Conservation (phyloP, 2,797 vertebrate species). For the Podarcis siculus region DNA sequence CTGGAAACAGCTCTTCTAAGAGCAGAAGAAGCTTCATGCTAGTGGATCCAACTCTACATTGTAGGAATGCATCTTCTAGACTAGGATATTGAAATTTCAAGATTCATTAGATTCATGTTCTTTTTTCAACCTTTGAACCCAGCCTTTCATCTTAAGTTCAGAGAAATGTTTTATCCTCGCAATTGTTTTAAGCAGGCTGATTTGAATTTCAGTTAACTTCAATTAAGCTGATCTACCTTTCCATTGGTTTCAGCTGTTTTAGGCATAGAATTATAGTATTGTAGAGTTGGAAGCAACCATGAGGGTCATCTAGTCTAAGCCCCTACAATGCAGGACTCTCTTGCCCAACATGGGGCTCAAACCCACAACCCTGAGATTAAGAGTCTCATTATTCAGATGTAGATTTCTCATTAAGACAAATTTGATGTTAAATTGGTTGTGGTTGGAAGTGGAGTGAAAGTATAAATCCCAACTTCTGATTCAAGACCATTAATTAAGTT, state of each 20-base stretch:
- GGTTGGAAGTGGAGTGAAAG: not conserved
- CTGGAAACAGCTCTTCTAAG: not conserved
- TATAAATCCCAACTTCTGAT: conserved; percentile 27
- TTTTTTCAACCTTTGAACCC: not conserved
- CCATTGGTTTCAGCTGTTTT: too few relatives aligned
- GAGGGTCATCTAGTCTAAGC: too few relatives aligned
- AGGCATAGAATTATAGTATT: too few relatives aligned
- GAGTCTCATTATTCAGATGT: too few relatives aligned
- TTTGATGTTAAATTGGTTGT: not conserved
- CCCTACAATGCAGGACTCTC: too few relatives aligned
- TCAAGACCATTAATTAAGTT: not conserved
- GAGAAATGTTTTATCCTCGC: not conserved
- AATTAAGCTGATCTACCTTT: too few relatives aligned
- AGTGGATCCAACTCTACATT: not conserved
- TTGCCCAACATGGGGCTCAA: too few relatives aligned
- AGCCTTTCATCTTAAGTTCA: not conserved
- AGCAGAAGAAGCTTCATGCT: not conserved
- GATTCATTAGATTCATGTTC: not conserved
- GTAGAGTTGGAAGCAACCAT: too few relatives aligned
- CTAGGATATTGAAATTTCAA: not conserved
- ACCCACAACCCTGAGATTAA: too few relatives aligned
- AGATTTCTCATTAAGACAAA: not conserved
- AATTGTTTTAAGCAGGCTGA: not conserved
- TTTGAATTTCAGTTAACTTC: not conserved
- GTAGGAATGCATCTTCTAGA: not conserved